A percentile compares a stretch with the other conserved stretches of the same genome.
Conservation (phyloP, 1,140 invertebrate genomes). For the Meloidogyne floridensis region DNA sequence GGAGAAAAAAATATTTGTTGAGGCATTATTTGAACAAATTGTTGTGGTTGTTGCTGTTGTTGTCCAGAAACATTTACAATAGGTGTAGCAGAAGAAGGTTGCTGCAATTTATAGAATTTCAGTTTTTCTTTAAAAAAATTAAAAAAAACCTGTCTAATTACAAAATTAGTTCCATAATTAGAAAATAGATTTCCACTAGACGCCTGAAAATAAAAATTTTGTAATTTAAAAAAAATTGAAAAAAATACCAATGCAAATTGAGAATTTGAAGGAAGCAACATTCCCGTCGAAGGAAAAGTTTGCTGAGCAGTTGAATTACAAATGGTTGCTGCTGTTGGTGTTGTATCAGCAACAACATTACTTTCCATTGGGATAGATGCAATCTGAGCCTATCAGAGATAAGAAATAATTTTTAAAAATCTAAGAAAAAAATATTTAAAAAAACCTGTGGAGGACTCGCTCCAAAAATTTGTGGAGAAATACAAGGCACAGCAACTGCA, state of each 20-base stretch:
- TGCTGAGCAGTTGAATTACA: background rate
- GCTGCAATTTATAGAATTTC: background rate
- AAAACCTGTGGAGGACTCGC: background rate
- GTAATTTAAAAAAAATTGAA: background rate
- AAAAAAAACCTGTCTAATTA: conserved; percentile 21
- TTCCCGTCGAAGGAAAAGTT: background rate
- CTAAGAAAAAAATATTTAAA: too few relatives aligned
- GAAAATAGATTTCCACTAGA: background rate
- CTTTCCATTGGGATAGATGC: background rate
- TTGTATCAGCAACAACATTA: background rate
- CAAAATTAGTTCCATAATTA: conserved; percentile 12
- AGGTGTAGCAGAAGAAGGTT: background rate
- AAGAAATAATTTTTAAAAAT: background rate
- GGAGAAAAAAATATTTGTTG: background rate
- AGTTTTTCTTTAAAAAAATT: background rate
- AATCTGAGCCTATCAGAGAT: background rate
- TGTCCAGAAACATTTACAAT: background rate
- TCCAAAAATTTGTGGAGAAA: background rate
- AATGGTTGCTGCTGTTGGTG: background rate
- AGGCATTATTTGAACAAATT: background rate
- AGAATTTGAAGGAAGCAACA: conserved; percentile 7
- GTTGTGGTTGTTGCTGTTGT: background rate
- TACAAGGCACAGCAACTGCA: background rate
- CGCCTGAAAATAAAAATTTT: background rate
- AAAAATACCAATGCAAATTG: background rate